phyloP scores from a whole-genome alignment of 2,797 vertebrate species.

The Gadopsis marmoratus region DNA sequence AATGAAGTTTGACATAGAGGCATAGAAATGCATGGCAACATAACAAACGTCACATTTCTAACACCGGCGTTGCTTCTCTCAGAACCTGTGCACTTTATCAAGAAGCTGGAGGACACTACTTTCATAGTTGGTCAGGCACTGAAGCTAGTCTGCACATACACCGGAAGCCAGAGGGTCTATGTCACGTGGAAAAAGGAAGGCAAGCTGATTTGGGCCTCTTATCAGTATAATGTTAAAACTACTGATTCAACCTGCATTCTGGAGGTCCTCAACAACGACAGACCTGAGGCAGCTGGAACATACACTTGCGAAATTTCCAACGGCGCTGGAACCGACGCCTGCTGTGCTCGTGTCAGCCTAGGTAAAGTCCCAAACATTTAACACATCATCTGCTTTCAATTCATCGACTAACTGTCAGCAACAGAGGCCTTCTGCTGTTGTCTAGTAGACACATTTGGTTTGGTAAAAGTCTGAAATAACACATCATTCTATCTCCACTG shows the following conservation, averaged over 20 bases:
- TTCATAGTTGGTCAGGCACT: conserved; percentile 89
- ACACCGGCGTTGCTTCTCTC: conserved; percentile 58
- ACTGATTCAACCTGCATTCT: conserved; percentile 83
- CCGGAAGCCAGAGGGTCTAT: conserved; percentile 87
- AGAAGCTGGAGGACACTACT: conserved; percentile 87
- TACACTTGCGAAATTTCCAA: conserved; percentile 92
- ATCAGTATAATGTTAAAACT: conserved; percentile 75
- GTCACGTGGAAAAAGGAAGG: conserved; percentile 92
- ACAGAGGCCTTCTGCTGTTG: not conserved
- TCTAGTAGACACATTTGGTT: not conserved
- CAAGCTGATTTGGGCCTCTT: conserved; percentile 89
- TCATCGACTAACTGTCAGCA: conserved; percentile 3
- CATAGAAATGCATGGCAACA: conserved; percentile 36
- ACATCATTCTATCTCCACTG: not conserved
- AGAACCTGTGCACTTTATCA: conserved; percentile 87
- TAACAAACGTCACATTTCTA: conserved; percentile 34
- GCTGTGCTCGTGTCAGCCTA: conserved; percentile 84
- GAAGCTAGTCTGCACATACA: conserved; percentile 90
- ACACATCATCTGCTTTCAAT: conserved; percentile 19
- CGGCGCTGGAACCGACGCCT: conserved; percentile 87
- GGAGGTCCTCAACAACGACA: conserved; percentile 87
- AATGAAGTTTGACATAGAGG: conserved; percentile 1
- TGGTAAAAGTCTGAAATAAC: no score
- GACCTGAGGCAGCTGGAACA: conserved; percentile 87
- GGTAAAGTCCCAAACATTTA: conserved; percentile 59